These are phyloP conservation scores for Thunnus maccoyii DNA, from an alignment of 2,113 vertebrate genomes.

Conservation along the genomic window DNA sequence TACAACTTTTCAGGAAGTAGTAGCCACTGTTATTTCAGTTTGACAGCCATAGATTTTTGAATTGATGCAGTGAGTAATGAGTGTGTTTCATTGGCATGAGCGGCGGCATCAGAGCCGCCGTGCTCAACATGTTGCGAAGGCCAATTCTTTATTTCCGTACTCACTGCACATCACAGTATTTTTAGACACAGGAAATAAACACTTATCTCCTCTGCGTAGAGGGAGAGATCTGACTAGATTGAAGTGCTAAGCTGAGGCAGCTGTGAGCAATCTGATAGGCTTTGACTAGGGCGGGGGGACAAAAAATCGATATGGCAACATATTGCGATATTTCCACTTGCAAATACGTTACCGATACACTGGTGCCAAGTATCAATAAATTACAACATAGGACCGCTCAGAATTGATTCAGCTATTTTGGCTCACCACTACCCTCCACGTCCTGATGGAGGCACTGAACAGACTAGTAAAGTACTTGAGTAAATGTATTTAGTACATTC, in stretches of 20 bases:
- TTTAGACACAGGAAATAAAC: slow-evolving; percentile 61
- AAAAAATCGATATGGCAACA: too few species aligned
- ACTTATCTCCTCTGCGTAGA: slow-evolving; percentile 39
- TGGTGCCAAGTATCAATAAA: too few species aligned
- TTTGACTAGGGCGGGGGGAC: neutral
- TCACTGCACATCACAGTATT: slow-evolving; percentile 37
- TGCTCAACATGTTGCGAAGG: slow-evolving; percentile 9
- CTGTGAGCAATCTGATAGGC: slow-evolving; percentile 51
- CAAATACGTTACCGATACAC: too few species aligned
- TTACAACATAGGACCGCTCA: too few species aligned
- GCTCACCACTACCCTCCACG: too few species aligned
- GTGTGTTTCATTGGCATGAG: neutral
- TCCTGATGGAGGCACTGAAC: too few species aligned
- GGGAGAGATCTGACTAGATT: slow-evolving; percentile 38
- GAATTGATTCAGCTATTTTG: too few species aligned
- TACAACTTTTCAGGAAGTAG: neutral
- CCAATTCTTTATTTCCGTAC: slow-evolving; percentile 21
- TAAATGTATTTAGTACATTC: too few species aligned
- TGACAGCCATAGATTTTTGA: neutral
- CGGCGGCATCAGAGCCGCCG: neutral
- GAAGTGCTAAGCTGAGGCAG: slow-evolving; percentile 63
- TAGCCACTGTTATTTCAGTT: neutral
- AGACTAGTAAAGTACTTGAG: too few species aligned
- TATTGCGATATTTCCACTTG: too few species aligned
- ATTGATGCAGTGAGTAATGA: neutral